These are phyloP conservation scores for Ecdyonurus torrentis DNA, from an alignment of 2,888 invertebrate species.

Conservation along the genomic window DNA sequence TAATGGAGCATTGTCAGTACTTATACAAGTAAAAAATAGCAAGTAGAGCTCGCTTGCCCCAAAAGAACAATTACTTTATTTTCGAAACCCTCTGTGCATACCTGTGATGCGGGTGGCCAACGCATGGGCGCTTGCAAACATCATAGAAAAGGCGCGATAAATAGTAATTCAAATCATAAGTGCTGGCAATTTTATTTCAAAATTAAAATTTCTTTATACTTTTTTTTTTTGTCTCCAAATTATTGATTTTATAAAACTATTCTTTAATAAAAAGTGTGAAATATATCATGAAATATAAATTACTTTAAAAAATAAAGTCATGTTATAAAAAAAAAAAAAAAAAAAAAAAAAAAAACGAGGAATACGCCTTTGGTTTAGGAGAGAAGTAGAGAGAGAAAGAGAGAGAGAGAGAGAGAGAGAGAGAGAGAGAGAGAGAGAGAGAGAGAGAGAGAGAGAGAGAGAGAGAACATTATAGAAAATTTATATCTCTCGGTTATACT, in stretches of 20 bases:
- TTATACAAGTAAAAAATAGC: no score
- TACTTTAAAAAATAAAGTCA: neutral
- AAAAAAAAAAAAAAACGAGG: neutral
- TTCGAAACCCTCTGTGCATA: no score
- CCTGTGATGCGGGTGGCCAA: no score
- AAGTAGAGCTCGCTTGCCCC: no score
- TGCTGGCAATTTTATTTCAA: no score
- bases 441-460: conserved; percentile 6
- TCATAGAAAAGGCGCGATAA: no score
- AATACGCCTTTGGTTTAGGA: conserved; percentile 7
- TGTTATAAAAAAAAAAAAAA: neutral
- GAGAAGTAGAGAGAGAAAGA: conserved; percentile 28
- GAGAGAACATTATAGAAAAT: conserved; percentile 7
- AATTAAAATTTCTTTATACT: no score
- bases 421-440: conserved; percentile 29
- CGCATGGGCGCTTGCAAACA: no score
- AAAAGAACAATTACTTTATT: no score
- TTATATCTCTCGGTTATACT: conserved; percentile 2
- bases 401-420: conserved; percentile 10
- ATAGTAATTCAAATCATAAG: no score
- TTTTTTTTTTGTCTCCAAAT: neutral
- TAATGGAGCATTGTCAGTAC: no score
- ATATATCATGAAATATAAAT: conserved; percentile 3
- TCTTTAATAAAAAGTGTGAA: conserved; percentile 2
- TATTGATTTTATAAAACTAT: neutral